A percentile compares a stretch with the other conserved stretches of the same genome.
These are phyloP conservation scores for Harpalus rubripes DNA, from an alignment of 2,888 invertebrate species.

Conservation along the genomic window DNA sequence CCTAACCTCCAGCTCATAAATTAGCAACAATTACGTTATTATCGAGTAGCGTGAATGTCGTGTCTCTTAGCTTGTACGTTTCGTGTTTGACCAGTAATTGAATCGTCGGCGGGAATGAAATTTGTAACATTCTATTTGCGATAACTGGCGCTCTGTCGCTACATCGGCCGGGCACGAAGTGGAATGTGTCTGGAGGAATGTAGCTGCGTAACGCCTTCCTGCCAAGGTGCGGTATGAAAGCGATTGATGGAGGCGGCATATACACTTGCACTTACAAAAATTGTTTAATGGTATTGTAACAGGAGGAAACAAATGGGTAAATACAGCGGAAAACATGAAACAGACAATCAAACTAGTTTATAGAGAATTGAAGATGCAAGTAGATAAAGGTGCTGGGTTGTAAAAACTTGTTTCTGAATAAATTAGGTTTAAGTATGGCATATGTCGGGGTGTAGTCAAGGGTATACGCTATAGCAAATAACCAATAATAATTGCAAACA, in stretches of 20 bases:
- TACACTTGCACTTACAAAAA: background rate
- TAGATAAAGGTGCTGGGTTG: too few species aligned
- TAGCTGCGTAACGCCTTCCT: constrained; percentile 32
- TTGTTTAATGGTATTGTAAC: too few species aligned
- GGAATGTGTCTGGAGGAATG: constrained; percentile 59
- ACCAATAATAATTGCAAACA: too few species aligned
- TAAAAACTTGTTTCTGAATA: too few species aligned
- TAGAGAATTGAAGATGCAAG: too few species aligned
- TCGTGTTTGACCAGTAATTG: constrained; percentile 61
- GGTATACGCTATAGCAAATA: too few species aligned
- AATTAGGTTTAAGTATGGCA: too few species aligned
- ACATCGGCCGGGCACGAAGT: background rate
- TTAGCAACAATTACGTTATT: constrained; percentile 64
- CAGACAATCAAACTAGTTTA: too few species aligned
- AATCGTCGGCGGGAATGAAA: constrained; percentile 65
- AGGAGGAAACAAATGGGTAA: too few species aligned
- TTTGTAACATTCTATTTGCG: constrained; percentile 64
- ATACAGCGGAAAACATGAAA: too few species aligned
- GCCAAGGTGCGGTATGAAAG: constrained; percentile 14
- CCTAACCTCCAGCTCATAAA: constrained; percentile 28
- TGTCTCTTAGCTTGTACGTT: background rate
- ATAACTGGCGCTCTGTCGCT: constrained; percentile 44
- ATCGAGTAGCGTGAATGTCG: constrained; percentile 33
- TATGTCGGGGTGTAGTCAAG: too few species aligned
- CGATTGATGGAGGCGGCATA: background rate